Evolutionary conservation across 2,888 invertebrate species (phyloP).

Genomic region (Epirrhoe tristata): DNA sequence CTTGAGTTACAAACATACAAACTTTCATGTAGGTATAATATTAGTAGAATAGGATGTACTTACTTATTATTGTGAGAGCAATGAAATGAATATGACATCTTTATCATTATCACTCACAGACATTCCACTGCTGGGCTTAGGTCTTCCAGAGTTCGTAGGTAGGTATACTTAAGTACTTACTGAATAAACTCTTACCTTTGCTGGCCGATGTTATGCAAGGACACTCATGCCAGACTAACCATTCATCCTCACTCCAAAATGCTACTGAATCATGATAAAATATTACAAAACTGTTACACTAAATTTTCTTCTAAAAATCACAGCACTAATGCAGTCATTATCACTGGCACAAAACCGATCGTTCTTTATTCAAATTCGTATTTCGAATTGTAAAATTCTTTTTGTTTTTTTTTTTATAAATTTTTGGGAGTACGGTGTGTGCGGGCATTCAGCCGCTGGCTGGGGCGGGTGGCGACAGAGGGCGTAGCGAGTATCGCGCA

Average conservation of each 20-base stretch:
- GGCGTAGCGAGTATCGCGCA: conserved; percentile 63
- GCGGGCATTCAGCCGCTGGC: conserved; percentile 64
- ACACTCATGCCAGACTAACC: conserved; percentile 30
- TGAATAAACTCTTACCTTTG: conserved; percentile 33
- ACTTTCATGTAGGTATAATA: too few species aligned
- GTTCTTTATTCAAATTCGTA: conserved; percentile 36
- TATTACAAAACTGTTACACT: conserved; percentile 37
- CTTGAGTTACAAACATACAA: too few species aligned
- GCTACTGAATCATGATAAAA: conserved; percentile 42
- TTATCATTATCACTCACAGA: too few species aligned
- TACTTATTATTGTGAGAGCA: too few species aligned
- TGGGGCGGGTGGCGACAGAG: conserved; percentile 61
- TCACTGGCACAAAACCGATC: conserved; percentile 52
- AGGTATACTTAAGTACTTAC: neutral
- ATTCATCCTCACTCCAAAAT: conserved; percentile 31
- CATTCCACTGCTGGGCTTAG: too few species aligned
- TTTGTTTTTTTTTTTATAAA: conserved; percentile 44
- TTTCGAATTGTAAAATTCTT: conserved; percentile 21
- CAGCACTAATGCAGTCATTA: conserved; percentile 54
- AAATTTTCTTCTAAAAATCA: conserved; percentile 50
- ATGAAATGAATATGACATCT: too few species aligned
- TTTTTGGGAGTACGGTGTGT: conserved; percentile 43
- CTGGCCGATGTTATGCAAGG: conserved; percentile 43
- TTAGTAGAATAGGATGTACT: too few species aligned
- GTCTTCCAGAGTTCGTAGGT: neutral